Evolutionary conservation across 2,113 vertebrate species (phyloP).

Genomic region (Microcebus tavaratra): DNA sequence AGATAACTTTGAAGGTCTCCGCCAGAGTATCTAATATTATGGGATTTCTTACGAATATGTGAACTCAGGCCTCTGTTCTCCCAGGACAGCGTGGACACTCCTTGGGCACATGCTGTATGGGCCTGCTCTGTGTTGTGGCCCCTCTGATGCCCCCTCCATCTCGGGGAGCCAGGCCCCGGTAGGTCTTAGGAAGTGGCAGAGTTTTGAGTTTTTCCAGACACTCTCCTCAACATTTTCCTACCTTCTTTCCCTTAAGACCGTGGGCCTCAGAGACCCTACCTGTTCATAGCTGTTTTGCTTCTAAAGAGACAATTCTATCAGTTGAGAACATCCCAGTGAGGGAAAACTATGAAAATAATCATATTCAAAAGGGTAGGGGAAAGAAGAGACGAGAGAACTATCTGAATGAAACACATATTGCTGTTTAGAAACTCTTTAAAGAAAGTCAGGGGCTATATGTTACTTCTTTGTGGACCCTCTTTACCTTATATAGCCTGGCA

Average conservation of each 20-base stretch:
- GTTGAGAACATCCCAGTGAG: neutral
- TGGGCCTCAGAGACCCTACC: neutral
- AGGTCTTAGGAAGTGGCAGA: neutral
- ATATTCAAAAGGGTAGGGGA: neutral
- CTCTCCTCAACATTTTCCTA: neutral
- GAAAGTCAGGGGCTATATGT: too few relatives aligned
- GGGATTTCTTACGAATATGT: neutral
- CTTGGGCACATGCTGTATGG: too few relatives aligned
- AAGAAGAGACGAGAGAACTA: neutral
- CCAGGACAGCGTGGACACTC: neutral
- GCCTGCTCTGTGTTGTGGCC: fast-evolving
- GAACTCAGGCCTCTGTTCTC: neutral
- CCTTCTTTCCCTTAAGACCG: neutral
- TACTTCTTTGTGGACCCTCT: neutral
- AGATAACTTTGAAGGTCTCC: neutral
- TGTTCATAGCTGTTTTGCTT: neutral
- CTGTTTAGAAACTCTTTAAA: neutral
- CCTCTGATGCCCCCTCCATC: neutral
- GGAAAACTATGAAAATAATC: neutral
- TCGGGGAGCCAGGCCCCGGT: neutral
- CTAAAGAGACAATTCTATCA: neutral
- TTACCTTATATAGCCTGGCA: neutral
- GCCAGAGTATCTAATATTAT: neutral
- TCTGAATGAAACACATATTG: neutral
- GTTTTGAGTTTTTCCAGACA: neutral